A percentile compares a stretch with the other conserved stretches of the same genome.
Evolutionary conservation across 2,888 invertebrate genomes (phyloP).

Genomic region (Arge pagana): DNA sequence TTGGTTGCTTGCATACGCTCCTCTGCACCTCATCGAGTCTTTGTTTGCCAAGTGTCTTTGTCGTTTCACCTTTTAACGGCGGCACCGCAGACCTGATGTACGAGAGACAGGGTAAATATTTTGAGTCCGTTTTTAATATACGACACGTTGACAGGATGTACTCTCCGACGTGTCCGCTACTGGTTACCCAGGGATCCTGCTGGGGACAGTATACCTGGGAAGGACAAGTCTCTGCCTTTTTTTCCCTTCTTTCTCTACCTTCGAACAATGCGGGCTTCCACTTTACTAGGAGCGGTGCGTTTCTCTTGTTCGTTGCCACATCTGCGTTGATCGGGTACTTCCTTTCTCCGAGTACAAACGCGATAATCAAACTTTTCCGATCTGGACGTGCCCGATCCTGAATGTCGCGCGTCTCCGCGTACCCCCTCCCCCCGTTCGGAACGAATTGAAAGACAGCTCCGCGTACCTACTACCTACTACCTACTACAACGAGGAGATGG

Average conservation of each 20-base stretch:
- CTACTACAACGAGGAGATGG: slow-evolving; percentile 1
- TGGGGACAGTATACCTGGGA: slow-evolving; percentile 19
- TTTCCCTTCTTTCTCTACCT: background rate
- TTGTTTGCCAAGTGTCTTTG: too few species aligned
- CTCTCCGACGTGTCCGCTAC: background rate
- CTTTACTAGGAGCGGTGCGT: slow-evolving; percentile 9
- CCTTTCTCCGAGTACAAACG: slow-evolving; percentile 17
- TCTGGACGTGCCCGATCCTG: slow-evolving; percentile 4
- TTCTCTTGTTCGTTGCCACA: slow-evolving; percentile 23
- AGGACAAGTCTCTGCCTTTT: slow-evolving; percentile 18
- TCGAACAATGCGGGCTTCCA: slow-evolving; percentile 9
- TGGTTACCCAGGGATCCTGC: background rate
- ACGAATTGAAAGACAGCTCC: slow-evolving; percentile 13
- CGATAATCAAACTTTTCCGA: slow-evolving; percentile 19
- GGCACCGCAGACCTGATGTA: background rate
- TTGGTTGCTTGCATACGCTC: too few species aligned
- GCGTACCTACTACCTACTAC: background rate
- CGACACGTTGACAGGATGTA: slow-evolving; percentile 1
- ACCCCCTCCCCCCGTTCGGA: slow-evolving; percentile 7
- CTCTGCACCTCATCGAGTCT: too few species aligned
- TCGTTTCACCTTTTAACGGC: too few species aligned
- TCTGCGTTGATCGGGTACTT: slow-evolving; percentile 22
- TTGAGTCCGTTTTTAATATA: slow-evolving; percentile 20
- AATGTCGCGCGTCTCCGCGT: background rate
- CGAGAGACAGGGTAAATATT: slow-evolving; percentile 19